Evolutionary conservation across 2,797 vertebrate species (phyloP).

Genomic region (Micrastur ruficollis): DNA sequence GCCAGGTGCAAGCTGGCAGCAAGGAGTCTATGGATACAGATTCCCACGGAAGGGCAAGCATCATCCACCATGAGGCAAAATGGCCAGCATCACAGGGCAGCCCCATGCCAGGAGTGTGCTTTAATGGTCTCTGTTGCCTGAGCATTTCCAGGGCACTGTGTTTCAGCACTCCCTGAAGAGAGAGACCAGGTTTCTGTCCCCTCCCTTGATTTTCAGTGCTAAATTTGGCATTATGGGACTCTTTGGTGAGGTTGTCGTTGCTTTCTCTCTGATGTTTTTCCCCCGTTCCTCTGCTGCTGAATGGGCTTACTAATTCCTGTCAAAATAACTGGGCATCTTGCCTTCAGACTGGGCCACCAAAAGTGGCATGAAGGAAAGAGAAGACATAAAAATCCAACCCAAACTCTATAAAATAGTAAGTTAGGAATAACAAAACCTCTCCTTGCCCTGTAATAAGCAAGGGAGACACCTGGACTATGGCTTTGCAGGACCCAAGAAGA

Average conservation of each 20-base stretch:
- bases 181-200: background rate
- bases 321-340: background rate
- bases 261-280: background rate
- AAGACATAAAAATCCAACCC: background rate
- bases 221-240: background rate
- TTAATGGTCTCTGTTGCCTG: background rate
- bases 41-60: background rate
- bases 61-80: fast-evolving
- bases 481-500: background rate
- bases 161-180: background rate
- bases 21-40: background rate
- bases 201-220: background rate
- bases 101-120: background rate
- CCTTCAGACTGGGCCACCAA: background rate
- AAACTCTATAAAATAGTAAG: background rate
- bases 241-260: background rate
- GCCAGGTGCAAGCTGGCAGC: background rate
- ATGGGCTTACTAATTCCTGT: background rate
- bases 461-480: background rate
- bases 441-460: background rate
- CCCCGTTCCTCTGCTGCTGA: background rate
- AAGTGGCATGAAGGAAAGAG: background rate
- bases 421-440: background rate
- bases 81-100: fast-evolving
- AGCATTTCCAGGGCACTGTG: background rate